Conservation (phyloP, 1,140 invertebrate species). For the Chymomyza costata region DNA sequence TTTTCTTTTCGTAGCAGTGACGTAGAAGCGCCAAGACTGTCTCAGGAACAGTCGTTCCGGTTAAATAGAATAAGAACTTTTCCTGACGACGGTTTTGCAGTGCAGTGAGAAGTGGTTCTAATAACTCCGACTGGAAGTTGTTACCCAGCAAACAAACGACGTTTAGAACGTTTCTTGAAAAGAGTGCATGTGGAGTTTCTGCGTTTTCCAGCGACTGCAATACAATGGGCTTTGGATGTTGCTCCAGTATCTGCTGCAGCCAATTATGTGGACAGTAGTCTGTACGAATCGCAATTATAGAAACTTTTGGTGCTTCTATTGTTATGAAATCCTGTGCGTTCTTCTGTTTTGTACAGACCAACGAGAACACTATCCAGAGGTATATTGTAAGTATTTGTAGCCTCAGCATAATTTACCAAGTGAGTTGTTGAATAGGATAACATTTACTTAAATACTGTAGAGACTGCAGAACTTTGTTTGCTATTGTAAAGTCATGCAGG, state of each 20-base stretch:
- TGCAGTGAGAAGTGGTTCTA: neutral
- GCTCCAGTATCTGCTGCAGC: slow-evolving; percentile 14
- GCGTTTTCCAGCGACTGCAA: slow-evolving; percentile 4
- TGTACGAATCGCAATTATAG: slow-evolving; percentile 17
- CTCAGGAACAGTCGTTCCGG: neutral
- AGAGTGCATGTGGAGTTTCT: neutral
- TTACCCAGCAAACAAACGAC: slow-evolving; percentile 24
- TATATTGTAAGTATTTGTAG: no score
- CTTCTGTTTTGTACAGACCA: no score
- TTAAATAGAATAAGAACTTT: slow-evolving; percentile 19
- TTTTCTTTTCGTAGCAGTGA: neutral
- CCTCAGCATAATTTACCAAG: no score
- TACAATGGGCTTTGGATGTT: slow-evolving; percentile 15
- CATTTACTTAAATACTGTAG: no score
- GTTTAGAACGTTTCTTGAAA: slow-evolving; percentile 20
- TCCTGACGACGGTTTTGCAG: neutral
- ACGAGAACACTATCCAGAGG: no score
- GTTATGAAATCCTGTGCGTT: no score
- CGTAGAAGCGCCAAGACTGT: slow-evolving; percentile 5
- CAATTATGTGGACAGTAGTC: slow-evolving; percentile 26
- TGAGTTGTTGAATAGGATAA: no score
- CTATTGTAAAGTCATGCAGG: no score
- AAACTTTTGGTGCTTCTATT: no score
- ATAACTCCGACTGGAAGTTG: slow-evolving; percentile 1
- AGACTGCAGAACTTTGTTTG: no score